Evolutionary conservation across 2,113 vertebrate genomes (phyloP), one percentile per base, ranked within the genome.

Genomic region (Vulpes vulpes): DNA sequence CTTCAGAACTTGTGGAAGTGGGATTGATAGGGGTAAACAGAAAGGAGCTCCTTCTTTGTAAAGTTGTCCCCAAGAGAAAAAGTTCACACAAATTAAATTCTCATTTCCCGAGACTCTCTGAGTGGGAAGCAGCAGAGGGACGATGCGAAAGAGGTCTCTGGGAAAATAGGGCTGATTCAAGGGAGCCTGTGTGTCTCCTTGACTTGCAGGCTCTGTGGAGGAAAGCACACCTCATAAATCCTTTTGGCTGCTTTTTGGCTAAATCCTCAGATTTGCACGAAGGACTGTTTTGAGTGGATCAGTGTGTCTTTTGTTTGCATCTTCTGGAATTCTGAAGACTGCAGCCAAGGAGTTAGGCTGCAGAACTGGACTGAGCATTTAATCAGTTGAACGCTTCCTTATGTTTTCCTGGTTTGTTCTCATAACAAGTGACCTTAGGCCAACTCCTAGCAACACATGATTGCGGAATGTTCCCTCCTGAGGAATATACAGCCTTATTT

Each of bases 381-480:
- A 78, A 92, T 94, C 79, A 81, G 90, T n/a, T 96, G 94, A 95
- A 94, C 7, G 1, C 93, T 98, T 96, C 62, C 94, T 97, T 60
- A 81, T 92, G 94, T 96, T 98, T 94, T 91, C 71, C 87, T 88
- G 64, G 64, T 92, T 91, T 86, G 57, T 79, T 89, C 97, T 96
- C 95, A 59, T 92, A 94, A 71, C 67, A 94, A 96, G 73, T 83
- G 67, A 95, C 86, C 86, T 96, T 89, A 83, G 62, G 89, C 96
- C 92, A 97, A 65, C 67, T 96, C 83, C 83, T 94, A 83, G 80
- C 69, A 92, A 83, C 98, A 87, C 69, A 14, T 96, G 87, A 94
- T 76, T 94, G 53, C 78, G 90, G 94, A 96, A 95, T 97, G 97
- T 92, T 73, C 82, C 59, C 83, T 89, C 86, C 79, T 96, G 96